phyloP scores from a whole-genome alignment of 2,888 invertebrate species.

The Apotomis betuletana region DNA sequence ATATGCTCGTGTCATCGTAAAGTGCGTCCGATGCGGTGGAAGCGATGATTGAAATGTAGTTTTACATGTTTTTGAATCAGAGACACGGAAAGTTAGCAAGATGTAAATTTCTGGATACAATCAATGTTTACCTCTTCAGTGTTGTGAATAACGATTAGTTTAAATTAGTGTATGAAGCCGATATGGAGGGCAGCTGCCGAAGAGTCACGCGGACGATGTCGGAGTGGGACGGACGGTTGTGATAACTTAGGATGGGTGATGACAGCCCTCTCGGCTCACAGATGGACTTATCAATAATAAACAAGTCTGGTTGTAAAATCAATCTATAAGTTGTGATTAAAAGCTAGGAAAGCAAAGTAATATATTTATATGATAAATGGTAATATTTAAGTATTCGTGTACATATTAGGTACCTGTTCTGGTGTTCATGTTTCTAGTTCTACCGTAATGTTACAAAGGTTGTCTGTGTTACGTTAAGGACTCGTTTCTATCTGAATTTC shows the following conservation, averaged over 20 bases:
- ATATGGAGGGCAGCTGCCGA: slow-evolving; percentile 26
- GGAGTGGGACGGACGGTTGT: slow-evolving; percentile 62
- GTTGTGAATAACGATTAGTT: slow-evolving; percentile 77
- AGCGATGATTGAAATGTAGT: slow-evolving; percentile 64
- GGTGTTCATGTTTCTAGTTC: slow-evolving; percentile 59
- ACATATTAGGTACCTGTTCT: slow-evolving; percentile 58
- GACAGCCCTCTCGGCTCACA: slow-evolving; percentile 53
- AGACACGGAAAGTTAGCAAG: slow-evolving; percentile 61
- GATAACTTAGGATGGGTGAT: slow-evolving; percentile 63
- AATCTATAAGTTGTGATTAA: slow-evolving; percentile 76
- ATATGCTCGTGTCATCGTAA: slow-evolving; percentile 55
- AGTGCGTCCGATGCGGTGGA: slow-evolving; percentile 58
- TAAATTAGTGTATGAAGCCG: slow-evolving; percentile 53
- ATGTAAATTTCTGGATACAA: slow-evolving; percentile 68
- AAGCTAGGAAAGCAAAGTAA: slow-evolving; percentile 58
- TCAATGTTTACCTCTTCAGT: slow-evolving; percentile 82
- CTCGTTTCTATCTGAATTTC: slow-evolving; percentile 67
- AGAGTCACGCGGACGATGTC: slow-evolving; percentile 17
- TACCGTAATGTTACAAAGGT: slow-evolving; percentile 61
- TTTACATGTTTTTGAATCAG: slow-evolving; percentile 47
- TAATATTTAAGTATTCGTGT: slow-evolving; percentile 61
- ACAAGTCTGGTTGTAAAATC: slow-evolving; percentile 70
- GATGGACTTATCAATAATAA: slow-evolving; percentile 60
- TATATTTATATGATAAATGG: slow-evolving; percentile 67
- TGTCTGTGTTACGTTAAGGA: slow-evolving; percentile 60